A percentile compares a stretch with the other conserved stretches of the same genome.
phyloP scores from a whole-genome alignment of 2,113 vertebrate species.

The Lanius collurio region DNA sequence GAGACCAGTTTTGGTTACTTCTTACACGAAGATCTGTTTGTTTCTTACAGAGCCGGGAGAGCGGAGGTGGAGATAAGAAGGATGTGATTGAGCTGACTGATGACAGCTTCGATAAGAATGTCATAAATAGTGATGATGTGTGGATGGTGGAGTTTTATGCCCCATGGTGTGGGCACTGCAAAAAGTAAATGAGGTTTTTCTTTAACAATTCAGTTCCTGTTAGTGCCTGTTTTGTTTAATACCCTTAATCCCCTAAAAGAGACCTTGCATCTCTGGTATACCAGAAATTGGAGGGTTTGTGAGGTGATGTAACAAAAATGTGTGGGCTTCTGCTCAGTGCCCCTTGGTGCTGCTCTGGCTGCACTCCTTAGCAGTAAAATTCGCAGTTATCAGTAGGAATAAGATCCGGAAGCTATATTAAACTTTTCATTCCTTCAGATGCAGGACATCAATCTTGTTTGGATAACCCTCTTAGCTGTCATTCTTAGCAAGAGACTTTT shows the following conservation, averaged over 20 bases:
- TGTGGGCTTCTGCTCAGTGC: not conserved
- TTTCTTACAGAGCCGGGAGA: constrained; percentile 67
- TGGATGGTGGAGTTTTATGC: constrained; percentile 99
- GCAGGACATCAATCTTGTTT: not conserved
- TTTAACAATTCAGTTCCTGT: not conserved
- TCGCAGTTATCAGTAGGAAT: not conserved
- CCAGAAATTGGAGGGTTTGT: not conserved
- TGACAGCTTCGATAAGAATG: constrained; percentile 88
- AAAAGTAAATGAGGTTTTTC: constrained; percentile 82
- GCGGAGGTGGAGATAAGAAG: constrained; percentile 79
- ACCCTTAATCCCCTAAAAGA: not conserved
- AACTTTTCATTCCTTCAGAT: not conserved
- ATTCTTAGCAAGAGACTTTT: not conserved
- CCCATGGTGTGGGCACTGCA: constrained; percentile 99
- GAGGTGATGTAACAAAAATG: not conserved
- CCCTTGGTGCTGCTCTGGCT: not conserved
- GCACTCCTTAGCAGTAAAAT: not conserved
- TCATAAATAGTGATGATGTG: constrained; percentile 82
- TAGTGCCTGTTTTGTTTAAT: not conserved
- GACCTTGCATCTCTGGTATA: not conserved
- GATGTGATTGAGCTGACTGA: constrained; percentile 92
- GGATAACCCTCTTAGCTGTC: not conserved
- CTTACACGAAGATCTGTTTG: not conserved
- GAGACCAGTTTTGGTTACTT: not conserved
- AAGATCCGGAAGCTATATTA: not conserved